Conservation (phyloP, 2,113 vertebrate genomes). For the Pardalotus punctatus region DNA sequence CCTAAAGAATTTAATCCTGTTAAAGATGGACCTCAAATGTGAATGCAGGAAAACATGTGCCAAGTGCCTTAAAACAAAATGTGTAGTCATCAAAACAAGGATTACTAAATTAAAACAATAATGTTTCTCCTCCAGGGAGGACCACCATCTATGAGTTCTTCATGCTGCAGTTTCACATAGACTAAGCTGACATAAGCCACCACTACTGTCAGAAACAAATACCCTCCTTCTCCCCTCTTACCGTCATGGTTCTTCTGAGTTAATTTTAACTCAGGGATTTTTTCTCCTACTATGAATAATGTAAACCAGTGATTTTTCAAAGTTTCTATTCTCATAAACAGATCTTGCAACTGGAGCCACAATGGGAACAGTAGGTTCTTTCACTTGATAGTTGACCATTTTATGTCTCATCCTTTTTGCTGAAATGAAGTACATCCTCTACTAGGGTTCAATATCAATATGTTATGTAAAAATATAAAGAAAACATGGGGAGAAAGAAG, state of each 20-base stretch:
- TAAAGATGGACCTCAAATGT: not conserved
- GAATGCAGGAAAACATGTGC: not conserved
- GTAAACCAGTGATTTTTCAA: not conserved
- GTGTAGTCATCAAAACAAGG: not conserved
- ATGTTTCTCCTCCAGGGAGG: not conserved
- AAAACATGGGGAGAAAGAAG: not conserved
- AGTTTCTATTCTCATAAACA: not conserved
- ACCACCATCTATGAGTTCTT: not conserved
- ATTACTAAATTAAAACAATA: not conserved
- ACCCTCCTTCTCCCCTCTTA: not conserved
- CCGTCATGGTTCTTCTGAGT: not conserved
- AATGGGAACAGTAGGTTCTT: not conserved
- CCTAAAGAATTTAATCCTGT: not conserved
- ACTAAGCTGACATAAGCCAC: not conserved
- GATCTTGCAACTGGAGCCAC: not conserved
- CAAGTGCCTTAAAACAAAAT: conserved; percentile 8
- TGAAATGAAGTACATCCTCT: not conserved
- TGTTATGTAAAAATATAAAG: not conserved
- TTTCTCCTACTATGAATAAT: not conserved
- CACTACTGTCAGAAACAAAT: not conserved
- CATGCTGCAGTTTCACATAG: not conserved
- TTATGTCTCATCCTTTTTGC: not conserved
- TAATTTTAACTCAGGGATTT: not conserved
- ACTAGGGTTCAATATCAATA: not conserved
- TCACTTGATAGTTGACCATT: not conserved